These are phyloP conservation scores for Pocillopora meandrina DNA, from an alignment of 92 coral and sea anemone species.

Conservation along the genomic window DNA sequence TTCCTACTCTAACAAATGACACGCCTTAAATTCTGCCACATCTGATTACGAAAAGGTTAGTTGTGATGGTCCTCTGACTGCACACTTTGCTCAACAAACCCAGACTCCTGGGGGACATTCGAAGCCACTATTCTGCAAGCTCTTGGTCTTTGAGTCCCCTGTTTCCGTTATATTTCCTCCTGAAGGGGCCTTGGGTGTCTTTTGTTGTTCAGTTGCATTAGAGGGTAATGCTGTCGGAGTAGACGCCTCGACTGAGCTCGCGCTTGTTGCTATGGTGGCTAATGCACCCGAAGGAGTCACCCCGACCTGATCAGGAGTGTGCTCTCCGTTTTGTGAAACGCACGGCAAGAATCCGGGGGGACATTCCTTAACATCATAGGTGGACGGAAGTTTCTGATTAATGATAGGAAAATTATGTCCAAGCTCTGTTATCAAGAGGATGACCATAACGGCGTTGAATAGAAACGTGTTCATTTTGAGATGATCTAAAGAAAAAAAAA, in stretches of 20 bases:
- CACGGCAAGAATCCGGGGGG: slow-evolving; percentile 38
- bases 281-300: background rate
- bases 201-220: background rate
- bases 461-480: background rate
- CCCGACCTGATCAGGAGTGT: background rate
- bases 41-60: too few relatives aligned
- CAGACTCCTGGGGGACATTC: slow-evolving; percentile 35
- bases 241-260: background rate
- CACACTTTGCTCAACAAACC: slow-evolving; percentile 10
- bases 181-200: background rate
- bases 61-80: background rate
- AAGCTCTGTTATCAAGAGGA: background rate
- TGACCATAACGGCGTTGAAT: background rate
- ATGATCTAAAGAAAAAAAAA: background rate
- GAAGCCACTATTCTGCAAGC: background rate
- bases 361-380: slow-evolving; percentile 23
- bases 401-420: slow-evolving; percentile 7
- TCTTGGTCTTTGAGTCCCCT: background rate
- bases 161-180: background rate
- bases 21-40: too few relatives aligned
- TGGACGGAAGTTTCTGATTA: slow-evolving; percentile 5
- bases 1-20: too few relatives aligned
- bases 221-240: background rate
- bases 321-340: background rate
- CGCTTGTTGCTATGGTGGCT: background rate